Conservation (phyloP, 2,888 invertebrate genomes). For the Drosophila niveifrons region DNA sequence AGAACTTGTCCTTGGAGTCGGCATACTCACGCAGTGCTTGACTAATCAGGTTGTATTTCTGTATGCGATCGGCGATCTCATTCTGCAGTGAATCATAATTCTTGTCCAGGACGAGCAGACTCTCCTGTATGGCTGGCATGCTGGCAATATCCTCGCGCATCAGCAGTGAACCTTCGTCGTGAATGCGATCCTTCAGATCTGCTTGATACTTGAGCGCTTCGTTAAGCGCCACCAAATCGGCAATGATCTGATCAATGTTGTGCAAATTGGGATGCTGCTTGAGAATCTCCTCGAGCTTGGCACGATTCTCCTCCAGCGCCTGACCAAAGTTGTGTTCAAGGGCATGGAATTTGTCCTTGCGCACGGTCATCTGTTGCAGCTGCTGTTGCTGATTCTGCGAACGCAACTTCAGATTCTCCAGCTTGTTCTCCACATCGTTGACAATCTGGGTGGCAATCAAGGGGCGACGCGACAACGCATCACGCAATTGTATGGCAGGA, state of each 20-base stretch:
- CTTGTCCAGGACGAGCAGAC: conserved; percentile 91
- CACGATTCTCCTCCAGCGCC: conserved; percentile 87
- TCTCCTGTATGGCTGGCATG: conserved; percentile 92
- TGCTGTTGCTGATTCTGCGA: conserved; percentile 89
- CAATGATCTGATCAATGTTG: conserved; percentile 85
- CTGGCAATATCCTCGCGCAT: conserved; percentile 94
- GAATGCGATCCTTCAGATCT: conserved; percentile 89
- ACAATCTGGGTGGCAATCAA: conserved; percentile 90
- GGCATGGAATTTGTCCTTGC: conserved; percentile 92
- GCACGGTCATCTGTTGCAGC: conserved; percentile 90
- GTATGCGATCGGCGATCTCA: conserved; percentile 90
- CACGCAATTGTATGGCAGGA: conserved; percentile 89
- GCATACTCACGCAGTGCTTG: conserved; percentile 91
- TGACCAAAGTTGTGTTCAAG: conserved; percentile 90
- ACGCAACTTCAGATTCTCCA: conserved; percentile 89
- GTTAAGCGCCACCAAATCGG: conserved; percentile 87
- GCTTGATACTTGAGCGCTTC: conserved; percentile 87
- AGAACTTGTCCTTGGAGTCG: conserved; percentile 90
- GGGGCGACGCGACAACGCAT: conserved; percentile 90
- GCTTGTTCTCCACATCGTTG: conserved; percentile 90
- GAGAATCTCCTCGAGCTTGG: conserved; percentile 79
- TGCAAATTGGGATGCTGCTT: conserved; percentile 80
- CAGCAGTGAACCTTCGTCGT: conserved; percentile 91
- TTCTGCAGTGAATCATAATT: conserved; percentile 93
- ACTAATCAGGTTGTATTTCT: conserved; percentile 90